A percentile compares a stretch with the other conserved stretches of the same genome.
Conservation (phyloP, 1,140 invertebrate species). For the Drosophila pseudoobscura region DNA sequence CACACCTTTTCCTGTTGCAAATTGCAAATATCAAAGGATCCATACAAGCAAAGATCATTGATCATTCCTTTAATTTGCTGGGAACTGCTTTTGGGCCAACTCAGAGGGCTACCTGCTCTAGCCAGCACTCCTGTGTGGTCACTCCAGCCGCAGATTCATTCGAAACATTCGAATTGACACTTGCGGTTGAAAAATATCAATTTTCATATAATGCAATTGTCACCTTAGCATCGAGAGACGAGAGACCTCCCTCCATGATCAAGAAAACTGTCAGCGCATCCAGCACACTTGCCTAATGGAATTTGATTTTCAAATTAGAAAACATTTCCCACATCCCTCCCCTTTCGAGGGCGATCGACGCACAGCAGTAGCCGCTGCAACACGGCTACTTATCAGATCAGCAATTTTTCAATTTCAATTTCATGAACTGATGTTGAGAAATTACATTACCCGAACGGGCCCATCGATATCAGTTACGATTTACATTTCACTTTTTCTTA, state of each 20-base stretch:
- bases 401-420: constrained; percentile 72
- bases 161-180: constrained; percentile 32
- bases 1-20: constrained; percentile 62
- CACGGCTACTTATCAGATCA: constrained; percentile 59
- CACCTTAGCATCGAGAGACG: constrained; percentile 40
- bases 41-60: constrained; percentile 27
- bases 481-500: constrained; percentile 70
- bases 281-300: neutral
- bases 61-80: constrained; percentile 60
- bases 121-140: constrained; percentile 59
- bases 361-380: constrained; percentile 13
- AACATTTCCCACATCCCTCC: constrained; percentile 8
- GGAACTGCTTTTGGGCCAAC: constrained; percentile 24
- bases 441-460: constrained; percentile 30
- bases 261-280: constrained; percentile 55
- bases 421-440: constrained; percentile 70
- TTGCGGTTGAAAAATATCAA: constrained; percentile 68
- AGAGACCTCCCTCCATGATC: constrained; percentile 35
- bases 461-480: constrained; percentile 68
- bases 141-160: constrained; percentile 21
- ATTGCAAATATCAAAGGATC: constrained; percentile 34
- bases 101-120: constrained; percentile 44
- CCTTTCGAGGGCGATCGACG: neutral
- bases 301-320: constrained; percentile 41
- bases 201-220: constrained; percentile 74